Conservation (phyloP, 2,888 invertebrate genomes). For the Erynnis tages region DNA sequence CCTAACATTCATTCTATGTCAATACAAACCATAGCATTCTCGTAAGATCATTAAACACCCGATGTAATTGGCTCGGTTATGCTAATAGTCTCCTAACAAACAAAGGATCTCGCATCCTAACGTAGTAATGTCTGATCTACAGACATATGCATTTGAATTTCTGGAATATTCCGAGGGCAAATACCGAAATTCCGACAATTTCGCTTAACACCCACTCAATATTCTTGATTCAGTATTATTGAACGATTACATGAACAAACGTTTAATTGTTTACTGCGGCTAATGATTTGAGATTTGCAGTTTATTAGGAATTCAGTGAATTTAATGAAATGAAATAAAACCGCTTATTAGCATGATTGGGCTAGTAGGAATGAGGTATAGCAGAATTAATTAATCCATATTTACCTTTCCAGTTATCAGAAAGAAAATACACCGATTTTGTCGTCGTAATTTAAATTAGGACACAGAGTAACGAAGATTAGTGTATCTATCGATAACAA, state of each 20-base stretch:
- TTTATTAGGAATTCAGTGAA: background rate
- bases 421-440: no score
- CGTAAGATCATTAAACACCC: slow-evolving; percentile 3
- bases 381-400: no score
- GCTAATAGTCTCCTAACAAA: slow-evolving; percentile 14
- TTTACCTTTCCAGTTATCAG: no score
- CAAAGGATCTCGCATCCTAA: slow-evolving; percentile 3
- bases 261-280: background rate
- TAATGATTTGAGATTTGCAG: background rate
- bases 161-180: slow-evolving; percentile 8
- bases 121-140: slow-evolving; percentile 1
- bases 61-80: slow-evolving; percentile 13
- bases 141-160: slow-evolving; percentile 2
- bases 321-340: background rate
- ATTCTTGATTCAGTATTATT: slow-evolving; percentile 11
- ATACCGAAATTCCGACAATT: background rate
- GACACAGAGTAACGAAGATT: no score
- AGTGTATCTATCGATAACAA: no score
- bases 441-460: no score
- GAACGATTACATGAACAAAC: slow-evolving; percentile 1
- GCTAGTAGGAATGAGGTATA: no score
- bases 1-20: background rate
- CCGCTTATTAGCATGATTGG: no score
- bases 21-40: background rate
- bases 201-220: background rate